Percentiles rank a stretch among this genome's conserved stretches.
Conservation (phyloP, 2,113 vertebrate species). For the Addax nasomaculatus region DNA sequence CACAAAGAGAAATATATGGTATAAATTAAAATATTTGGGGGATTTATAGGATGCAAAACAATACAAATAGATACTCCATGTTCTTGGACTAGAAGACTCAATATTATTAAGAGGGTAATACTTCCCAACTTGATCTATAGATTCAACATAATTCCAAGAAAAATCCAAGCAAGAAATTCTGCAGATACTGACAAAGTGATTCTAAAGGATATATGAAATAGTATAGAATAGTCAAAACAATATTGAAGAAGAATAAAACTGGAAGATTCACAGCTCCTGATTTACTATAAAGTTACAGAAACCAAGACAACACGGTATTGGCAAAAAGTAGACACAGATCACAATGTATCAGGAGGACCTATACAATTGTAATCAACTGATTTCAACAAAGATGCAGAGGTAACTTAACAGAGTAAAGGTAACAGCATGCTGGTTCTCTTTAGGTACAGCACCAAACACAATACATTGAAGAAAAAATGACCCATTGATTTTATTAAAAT, state of each 20-base stretch:
- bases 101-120: neutral
- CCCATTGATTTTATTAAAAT: neutral
- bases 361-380: neutral
- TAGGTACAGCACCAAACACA: neutral
- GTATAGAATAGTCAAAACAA: neutral
- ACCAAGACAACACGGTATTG: neutral
- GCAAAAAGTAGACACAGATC: neutral
- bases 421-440: neutral
- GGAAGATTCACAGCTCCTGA: neutral
- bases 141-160: neutral
- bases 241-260: neutral
- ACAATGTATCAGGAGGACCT: neutral
- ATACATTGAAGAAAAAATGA: neutral
- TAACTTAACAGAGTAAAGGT: neutral
- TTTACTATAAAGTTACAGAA: neutral
- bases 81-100: neutral
- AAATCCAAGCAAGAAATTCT: neutral
- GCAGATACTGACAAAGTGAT: neutral
- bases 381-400: neutral
- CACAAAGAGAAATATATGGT: neutral
- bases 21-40: neutral
- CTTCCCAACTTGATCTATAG: neutral
- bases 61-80: neutral
- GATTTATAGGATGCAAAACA: neutral
- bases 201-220: neutral